These are phyloP conservation scores for Phataginus tetradactyla DNA, from an alignment of 2,797 vertebrate species.

Conservation along the genomic window DNA sequence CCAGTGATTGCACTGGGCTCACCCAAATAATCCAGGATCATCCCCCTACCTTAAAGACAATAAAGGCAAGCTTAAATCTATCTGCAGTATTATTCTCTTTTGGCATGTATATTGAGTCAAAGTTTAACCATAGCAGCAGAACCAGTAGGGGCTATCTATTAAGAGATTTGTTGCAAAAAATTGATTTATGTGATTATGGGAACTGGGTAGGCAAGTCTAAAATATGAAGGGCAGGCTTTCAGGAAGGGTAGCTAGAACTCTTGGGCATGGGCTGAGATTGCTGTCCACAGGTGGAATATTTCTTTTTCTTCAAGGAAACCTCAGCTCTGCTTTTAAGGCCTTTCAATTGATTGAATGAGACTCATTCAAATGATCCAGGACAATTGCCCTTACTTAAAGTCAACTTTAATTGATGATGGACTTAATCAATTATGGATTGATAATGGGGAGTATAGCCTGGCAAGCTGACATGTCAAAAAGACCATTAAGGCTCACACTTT, in stretches of 20 bases:
- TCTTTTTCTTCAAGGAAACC: neutral
- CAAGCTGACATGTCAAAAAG: neutral
- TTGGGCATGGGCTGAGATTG: neutral
- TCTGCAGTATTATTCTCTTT: neutral
- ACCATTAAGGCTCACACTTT: neutral
- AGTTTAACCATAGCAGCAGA: neutral
- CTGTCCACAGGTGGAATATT: neutral
- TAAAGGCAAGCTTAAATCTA: neutral
- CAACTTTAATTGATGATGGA: neutral
- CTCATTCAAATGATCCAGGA: neutral
- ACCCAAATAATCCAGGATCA: neutral
- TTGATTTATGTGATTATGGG: neutral
- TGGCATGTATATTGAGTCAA: neutral
- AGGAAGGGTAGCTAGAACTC: neutral
- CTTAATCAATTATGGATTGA: neutral
- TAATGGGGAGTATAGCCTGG: neutral
- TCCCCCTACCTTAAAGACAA: neutral
- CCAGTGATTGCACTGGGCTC: neutral
- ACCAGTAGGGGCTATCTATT: neutral
- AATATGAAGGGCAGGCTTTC: neutral
- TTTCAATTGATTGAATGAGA: neutral
- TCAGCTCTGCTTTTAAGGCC: neutral
- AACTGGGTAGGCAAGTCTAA: neutral
- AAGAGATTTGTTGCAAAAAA: neutral
- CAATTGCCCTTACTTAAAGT: neutral